Percentiles rank a stretch among this genome's conserved stretches.
These are phyloP conservation scores for Bimastos eiseni DNA, from an alignment of 2,888 invertebrate genomes.

Conservation along the genomic window DNA sequence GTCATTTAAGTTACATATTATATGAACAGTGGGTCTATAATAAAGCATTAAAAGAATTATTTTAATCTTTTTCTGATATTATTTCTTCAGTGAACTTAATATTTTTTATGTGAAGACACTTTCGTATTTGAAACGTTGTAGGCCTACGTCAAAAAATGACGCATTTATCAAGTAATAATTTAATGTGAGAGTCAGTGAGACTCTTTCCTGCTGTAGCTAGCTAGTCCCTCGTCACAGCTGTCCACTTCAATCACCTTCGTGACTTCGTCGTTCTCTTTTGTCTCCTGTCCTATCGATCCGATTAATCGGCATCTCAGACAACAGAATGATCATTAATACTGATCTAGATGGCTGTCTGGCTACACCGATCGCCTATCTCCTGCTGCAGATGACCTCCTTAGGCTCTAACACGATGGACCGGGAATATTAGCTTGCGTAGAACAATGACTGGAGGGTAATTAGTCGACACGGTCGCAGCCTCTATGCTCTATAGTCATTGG, in stretches of 20 bases:
- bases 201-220: no score
- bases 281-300: neutral
- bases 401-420: neutral
- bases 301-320: neutral
- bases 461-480: neutral
- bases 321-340: neutral
- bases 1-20: no score
- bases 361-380: neutral
- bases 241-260: neutral
- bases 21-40: no score
- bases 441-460: neutral
- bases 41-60: no score
- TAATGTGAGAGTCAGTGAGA: no score
- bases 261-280: neutral
- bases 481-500: neutral
- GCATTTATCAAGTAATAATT: no score
- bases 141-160: no score
- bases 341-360: conserved; percentile 3
- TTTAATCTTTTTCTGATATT: no score
- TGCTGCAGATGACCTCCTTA: neutral
- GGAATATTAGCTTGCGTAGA: neutral
- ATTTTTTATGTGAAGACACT: no score
- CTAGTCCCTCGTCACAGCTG: neutral
- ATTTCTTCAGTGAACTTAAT: no score
- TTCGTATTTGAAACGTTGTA: no score